Evolutionary conservation across 2,113 vertebrate genomes (phyloP).

Genomic region (Antechinus stuartii): DNA sequence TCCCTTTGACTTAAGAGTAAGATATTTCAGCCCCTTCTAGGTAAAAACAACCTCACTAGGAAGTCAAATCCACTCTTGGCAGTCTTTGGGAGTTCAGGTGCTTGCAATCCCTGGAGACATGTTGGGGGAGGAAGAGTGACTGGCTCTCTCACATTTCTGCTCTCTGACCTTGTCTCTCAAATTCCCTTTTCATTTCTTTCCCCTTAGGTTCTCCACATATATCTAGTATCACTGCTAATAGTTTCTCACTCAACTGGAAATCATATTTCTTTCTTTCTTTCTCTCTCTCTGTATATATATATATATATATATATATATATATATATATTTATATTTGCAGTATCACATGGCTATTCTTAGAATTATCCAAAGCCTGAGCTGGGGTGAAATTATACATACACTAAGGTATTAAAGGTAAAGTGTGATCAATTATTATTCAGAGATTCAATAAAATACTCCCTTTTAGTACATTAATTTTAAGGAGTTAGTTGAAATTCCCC

Average conservation of each 20-base stretch:
- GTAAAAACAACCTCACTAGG: too few species aligned
- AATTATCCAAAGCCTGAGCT: neutral
- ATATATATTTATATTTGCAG: neutral
- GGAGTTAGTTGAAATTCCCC: too few species aligned
- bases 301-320: too few species aligned
- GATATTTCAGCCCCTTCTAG: too few species aligned
- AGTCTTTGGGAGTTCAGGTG: too few species aligned
- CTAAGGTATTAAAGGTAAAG: neutral
- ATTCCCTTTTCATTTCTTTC: neutral
- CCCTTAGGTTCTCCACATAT: neutral
- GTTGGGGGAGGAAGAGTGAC: too few species aligned
- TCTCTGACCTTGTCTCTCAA: neutral
- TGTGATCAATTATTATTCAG: neutral
- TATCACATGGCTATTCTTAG: neutral
- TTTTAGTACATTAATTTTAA: too few species aligned
- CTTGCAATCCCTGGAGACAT: too few species aligned
- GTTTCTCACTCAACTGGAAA: neutral
- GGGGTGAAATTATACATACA: neutral
- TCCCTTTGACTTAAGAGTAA: too few species aligned
- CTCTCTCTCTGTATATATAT: rapidly evolving
- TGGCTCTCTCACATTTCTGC: too few species aligned
- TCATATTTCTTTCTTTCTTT: neutral
- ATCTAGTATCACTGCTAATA: neutral
- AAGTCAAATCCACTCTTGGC: too few species aligned
- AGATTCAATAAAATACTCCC: too few species aligned